These are phyloP conservation scores for Lepidocyrtinus sp. DNA, from an alignment of 2,888 invertebrate genomes.

Conservation along the genomic window DNA sequence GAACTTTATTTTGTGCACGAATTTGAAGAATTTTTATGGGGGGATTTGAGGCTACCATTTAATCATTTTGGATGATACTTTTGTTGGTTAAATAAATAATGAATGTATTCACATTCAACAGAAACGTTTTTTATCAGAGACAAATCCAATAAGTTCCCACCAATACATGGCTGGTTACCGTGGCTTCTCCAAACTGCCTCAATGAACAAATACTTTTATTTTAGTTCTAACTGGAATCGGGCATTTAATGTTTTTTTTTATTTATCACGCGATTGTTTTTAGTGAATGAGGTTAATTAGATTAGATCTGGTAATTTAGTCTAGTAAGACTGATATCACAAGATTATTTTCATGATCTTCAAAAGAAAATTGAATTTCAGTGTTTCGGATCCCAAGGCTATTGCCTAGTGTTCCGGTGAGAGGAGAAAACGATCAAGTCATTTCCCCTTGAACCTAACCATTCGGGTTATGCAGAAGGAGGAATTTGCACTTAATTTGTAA, in stretches of 20 bases:
- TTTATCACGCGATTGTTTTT: too few species aligned
- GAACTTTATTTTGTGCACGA: too few species aligned
- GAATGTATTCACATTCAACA: not conserved
- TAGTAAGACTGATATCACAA: not conserved
- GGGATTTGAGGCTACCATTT: too few species aligned
- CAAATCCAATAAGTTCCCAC: too few species aligned
- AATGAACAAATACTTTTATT: too few species aligned
- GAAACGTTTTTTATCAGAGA: too few species aligned
- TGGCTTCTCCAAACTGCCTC: too few species aligned
- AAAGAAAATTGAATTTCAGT: not conserved
- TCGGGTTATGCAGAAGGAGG: not conserved
- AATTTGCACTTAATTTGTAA: conserved; percentile 6
- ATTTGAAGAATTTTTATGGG: too few species aligned
- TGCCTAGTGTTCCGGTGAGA: not conserved
- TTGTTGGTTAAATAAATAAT: too few species aligned
- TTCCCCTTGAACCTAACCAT: not conserved
- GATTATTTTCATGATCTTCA: not conserved
- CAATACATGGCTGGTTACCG: too few species aligned
- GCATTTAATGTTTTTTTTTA: too few species aligned
- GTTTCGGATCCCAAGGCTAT: not conserved
- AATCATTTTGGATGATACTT: conserved; percentile 1
- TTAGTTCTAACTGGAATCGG: too few species aligned
- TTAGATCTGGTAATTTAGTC: not conserved
- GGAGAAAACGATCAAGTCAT: not conserved
- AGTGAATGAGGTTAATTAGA: conserved; percentile 1